Evolutionary conservation across 2,797 vertebrate genomes (phyloP).

Genomic region (Thamnophis elegans): DNA sequence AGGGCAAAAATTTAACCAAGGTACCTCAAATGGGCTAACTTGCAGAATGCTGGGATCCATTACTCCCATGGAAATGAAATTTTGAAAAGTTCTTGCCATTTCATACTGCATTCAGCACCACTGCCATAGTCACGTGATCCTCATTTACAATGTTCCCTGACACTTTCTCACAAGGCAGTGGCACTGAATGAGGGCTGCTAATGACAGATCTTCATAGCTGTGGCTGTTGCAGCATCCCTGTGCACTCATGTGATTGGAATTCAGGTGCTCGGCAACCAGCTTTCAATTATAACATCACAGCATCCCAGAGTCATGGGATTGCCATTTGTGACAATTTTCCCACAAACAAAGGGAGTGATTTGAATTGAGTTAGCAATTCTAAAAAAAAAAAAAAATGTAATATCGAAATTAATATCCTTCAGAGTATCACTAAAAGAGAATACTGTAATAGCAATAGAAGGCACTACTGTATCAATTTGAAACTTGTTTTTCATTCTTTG

Average conservation of each 20-base stretch:
- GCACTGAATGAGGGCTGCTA: neutral
- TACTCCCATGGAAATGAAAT: neutral
- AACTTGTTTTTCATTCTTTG: neutral
- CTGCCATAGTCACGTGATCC: neutral
- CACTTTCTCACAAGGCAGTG: neutral
- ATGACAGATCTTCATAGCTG: neutral
- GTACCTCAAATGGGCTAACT: neutral
- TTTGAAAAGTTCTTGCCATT: neutral
- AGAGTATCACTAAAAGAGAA: no score
- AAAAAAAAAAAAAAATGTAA: neutral
- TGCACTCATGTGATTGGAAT: neutral
- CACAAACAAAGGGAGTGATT: neutral
- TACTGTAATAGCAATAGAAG: neutral
- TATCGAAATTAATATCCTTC: neutral
- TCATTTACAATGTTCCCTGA: neutral
- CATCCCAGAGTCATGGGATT: neutral
- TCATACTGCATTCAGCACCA: neutral
- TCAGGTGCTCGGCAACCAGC: neutral
- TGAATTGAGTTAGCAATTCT: neutral
- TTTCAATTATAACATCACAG: neutral
- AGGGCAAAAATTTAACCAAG: neutral
- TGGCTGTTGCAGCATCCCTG: neutral
- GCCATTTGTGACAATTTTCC: neutral
- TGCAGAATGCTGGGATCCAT: neutral
- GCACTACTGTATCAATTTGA: neutral